Base-by-base conservation (phyloP, 2,113 vertebrate species). In the Cettia cetti region DNA sequence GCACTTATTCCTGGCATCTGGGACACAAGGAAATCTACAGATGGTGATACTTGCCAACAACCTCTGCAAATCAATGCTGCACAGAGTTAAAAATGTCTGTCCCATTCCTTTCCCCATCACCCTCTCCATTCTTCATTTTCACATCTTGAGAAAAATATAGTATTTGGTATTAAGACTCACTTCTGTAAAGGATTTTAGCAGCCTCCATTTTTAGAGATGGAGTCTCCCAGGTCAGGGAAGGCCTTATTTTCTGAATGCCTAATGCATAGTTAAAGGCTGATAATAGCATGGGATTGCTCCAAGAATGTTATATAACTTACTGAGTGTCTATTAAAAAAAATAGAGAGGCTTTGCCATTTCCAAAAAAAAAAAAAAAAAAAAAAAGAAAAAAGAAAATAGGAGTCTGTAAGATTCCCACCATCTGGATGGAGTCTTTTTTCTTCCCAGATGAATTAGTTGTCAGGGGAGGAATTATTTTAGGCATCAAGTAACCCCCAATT, bases 401-500 rank as follows among this genome's bases (percentile, higher is more conserved):
- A 94, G 88, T 50, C 90, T 91, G 82, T 92, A 90, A 94, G 96
- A 96, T 94, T 97, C 94, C 85, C 88, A 96, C 95, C 96, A 96
- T 97, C 95, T 96, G 96, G 92, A 97, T 82, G 93, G 95, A 97
- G 94, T 96, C 90, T 86, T 93, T 97, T 96, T 97, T 96, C 96
- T 95, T 92, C 94, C 93, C 94, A 95, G 92, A 96, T 96, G 95
- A 97, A 96, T 96, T 96, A 92, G 90, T 97, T 95, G 94, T 95
- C 93, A 96, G 78, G 94, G 92, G 70, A 95, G 86, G 94, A 97
- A 97, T 96, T 97, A 97, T 96, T 96, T 97, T 96, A 95, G 93
- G 96, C 96, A 97, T 96, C 95, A 92, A 96, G 88, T 97, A 95
- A 93, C 95, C 88, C 63, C 84, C 93, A 93, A 85, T 66, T 95